Evolutionary conservation across 2,797 vertebrate genomes (phyloP).

Genomic region (Eidolon dupreanum): DNA sequence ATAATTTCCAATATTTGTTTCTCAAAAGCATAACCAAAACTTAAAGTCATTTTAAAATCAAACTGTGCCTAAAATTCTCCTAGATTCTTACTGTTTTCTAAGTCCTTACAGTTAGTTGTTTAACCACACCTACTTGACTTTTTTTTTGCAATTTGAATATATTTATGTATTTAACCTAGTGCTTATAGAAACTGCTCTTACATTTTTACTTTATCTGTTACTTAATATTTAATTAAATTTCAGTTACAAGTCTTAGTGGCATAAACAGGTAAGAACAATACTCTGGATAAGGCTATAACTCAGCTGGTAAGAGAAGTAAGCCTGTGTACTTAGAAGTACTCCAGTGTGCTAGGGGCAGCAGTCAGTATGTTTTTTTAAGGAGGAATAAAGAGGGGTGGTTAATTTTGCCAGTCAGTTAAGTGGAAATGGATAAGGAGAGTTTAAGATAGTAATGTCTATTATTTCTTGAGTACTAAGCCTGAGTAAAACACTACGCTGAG

Average conservation of each 20-base stretch:
- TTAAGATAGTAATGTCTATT: neutral
- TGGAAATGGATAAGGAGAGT: neutral
- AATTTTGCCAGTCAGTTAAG: conserved; percentile 14
- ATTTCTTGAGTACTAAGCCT: conserved; percentile 14
- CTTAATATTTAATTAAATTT: conserved; percentile 43
- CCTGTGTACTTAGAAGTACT: neutral
- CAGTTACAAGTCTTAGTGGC: neutral
- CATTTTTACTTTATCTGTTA: conserved; percentile 3
- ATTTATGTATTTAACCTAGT: neutral
- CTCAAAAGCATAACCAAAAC: neutral
- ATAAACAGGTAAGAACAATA: conserved; percentile 12
- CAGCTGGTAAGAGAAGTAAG: neutral
- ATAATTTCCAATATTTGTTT: neutral
- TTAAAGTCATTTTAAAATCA: neutral
- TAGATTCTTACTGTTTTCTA: neutral
- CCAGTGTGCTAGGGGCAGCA: neutral
- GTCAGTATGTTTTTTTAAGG: neutral
- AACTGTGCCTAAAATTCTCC: neutral
- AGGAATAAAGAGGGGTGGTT: neutral
- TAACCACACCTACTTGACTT: neutral
- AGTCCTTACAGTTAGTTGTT: neutral
- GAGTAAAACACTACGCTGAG: neutral
- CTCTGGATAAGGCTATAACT: neutral
- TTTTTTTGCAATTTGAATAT: neutral
- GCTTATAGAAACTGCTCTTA: neutral